Conservation (phyloP, 2,888 invertebrate genomes). For the Achlya flavicornis region DNA sequence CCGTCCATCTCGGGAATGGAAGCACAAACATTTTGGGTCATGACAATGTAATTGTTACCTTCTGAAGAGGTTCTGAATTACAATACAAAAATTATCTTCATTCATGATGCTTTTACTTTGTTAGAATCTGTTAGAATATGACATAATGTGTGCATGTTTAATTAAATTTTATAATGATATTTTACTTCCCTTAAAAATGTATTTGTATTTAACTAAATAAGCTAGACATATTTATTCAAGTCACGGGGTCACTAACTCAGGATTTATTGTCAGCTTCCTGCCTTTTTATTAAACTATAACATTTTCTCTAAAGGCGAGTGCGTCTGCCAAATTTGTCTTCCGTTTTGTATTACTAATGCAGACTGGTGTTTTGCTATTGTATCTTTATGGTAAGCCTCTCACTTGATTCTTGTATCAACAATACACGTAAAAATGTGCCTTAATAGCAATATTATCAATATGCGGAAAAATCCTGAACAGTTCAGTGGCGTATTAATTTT, state of each 20-base stretch:
- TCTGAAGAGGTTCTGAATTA: slow-evolving; percentile 19
- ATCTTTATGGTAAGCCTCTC: neutral
- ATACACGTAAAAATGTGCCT: too few relatives aligned
- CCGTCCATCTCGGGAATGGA: slow-evolving; percentile 57
- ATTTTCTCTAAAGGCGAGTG: slow-evolving; percentile 57
- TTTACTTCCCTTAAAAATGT: too few relatives aligned
- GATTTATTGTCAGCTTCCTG: slow-evolving; percentile 77
- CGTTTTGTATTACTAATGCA: slow-evolving; percentile 32
- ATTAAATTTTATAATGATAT: too few relatives aligned
- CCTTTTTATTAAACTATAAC: slow-evolving; percentile 63
- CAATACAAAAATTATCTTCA: slow-evolving; percentile 19
- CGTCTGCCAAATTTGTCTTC: slow-evolving; percentile 48
- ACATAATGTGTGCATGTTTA: neutral
- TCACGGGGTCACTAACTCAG: slow-evolving; percentile 74
- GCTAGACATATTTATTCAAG: slow-evolving; percentile 65
- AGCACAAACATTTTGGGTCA: slow-evolving; percentile 36
- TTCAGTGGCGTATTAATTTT: too few relatives aligned
- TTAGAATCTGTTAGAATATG: too few relatives aligned
- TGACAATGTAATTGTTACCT: slow-evolving; percentile 33
- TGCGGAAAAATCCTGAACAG: too few relatives aligned
- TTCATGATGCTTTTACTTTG: slow-evolving; percentile 24
- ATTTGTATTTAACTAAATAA: slow-evolving; percentile 59
- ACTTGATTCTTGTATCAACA: neutral
- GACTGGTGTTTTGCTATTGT: slow-evolving; percentile 6
- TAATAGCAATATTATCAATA: too few relatives aligned